Percentiles rank a stretch among this genome's conserved stretches.
Conservation (phyloP, 2,888 invertebrate species). For the Ashinkailepas kermadecensis region DNA sequence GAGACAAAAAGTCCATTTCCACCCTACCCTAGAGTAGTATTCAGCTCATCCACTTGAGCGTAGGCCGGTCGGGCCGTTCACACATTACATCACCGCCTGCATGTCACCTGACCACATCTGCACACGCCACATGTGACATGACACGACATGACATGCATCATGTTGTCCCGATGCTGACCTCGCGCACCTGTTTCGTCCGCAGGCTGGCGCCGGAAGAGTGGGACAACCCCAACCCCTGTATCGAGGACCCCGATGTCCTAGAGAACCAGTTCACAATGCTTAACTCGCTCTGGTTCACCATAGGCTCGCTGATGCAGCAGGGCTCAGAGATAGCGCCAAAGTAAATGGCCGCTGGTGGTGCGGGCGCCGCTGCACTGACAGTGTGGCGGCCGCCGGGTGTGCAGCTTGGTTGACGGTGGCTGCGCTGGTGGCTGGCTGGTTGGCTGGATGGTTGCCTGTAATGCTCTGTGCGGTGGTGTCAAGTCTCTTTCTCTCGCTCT, state of each 20-base stretch:
- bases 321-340: conserved; percentile 81
- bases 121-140: too few relatives aligned
- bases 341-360: conserved; percentile 43
- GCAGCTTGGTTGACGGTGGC: background rate
- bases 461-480: background rate
- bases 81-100: too few relatives aligned
- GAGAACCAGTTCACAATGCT: conserved; percentile 75
- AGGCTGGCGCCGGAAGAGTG: conserved; percentile 78
- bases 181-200: background rate
- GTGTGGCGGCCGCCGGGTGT: background rate
- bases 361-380: background rate
- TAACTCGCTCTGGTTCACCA: conserved; percentile 82
- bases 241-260: conserved; percentile 70
- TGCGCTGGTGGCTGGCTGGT: background rate
- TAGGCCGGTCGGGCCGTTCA: too few relatives aligned
- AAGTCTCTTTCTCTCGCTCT: conserved; percentile 14
- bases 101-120: too few relatives aligned
- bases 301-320: conserved; percentile 76
- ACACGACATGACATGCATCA: too few relatives aligned
- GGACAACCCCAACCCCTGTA: conserved; percentile 79
- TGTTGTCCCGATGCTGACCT: too few relatives aligned
- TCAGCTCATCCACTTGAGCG: too few relatives aligned
- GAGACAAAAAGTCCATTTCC: too few relatives aligned
- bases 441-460: background rate
- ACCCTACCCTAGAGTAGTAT: too few relatives aligned